Conservation (phyloP, 2,797 vertebrate genomes). For the Clarias fuscus region DNA sequence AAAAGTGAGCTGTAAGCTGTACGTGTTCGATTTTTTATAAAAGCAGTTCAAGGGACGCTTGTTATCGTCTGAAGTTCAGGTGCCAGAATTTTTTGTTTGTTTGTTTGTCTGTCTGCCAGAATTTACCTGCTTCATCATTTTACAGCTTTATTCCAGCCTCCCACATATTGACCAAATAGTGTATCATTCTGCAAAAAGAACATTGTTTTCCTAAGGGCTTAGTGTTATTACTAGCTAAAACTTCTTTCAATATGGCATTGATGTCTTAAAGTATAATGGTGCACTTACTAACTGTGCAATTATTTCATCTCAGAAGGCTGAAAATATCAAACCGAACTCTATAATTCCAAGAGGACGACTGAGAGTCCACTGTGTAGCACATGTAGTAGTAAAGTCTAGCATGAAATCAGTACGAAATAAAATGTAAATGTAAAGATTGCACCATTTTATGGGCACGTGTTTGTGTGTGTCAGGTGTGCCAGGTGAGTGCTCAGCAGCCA, state of each 20-base stretch:
- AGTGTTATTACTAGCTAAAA: too few relatives aligned
- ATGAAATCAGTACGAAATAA: background rate
- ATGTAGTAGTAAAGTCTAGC: background rate
- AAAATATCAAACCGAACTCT: too few relatives aligned
- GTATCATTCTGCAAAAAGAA: background rate
- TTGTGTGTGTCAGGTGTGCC: conserved; percentile 83
- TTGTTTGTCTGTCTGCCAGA: background rate
- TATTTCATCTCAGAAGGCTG: too few relatives aligned
- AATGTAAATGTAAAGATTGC: background rate
- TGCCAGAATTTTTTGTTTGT: too few relatives aligned
- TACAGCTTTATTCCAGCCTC: background rate
- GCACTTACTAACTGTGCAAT: too few relatives aligned
- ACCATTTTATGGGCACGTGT: background rate
- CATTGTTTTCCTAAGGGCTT: background rate
- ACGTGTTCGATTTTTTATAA: background rate
- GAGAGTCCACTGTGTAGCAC: background rate
- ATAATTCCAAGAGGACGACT: too few relatives aligned
- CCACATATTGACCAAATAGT: background rate
- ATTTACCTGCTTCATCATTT: background rate
- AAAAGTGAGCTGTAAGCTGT: background rate
- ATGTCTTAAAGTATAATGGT: background rate
- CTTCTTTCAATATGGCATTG: background rate
- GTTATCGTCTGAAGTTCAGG: background rate
- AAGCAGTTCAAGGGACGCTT: background rate
- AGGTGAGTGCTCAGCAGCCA: conserved; percentile 96